Conservation (phyloP, 2,797 vertebrate genomes). For the Galagoides demidoff region DNA sequence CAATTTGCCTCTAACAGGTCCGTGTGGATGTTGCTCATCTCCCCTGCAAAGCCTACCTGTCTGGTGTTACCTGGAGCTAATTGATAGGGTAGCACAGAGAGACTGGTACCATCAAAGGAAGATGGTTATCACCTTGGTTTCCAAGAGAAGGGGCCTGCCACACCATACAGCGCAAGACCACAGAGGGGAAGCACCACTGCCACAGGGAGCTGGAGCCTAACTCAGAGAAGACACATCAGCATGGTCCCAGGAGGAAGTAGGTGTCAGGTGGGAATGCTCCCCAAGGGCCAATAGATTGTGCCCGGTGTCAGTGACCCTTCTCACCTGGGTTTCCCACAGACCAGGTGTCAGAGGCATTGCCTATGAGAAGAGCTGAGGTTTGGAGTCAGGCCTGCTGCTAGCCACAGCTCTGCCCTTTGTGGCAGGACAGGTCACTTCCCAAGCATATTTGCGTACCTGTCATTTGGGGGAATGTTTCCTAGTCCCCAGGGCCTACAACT, state of each 20-base stretch:
- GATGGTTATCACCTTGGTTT: not conserved
- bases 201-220: not conserved
- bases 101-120: not conserved
- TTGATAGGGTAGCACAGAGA: not conserved
- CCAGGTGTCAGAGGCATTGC: not conserved
- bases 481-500: no score
- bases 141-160: not conserved
- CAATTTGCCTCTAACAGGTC: conserved; percentile 95
- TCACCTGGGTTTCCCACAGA: not conserved
- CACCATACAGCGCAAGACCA: not conserved
- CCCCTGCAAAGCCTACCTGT: accelerated
- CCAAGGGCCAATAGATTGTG: no score
- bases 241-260: not conserved
- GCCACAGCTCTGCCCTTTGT: not conserved
- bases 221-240: not conserved
- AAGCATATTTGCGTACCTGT: not conserved
- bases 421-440: not conserved
- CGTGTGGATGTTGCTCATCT: not conserved
- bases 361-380: not conserved
- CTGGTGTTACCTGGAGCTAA: not conserved
- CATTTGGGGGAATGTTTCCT: not conserved
- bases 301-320: not conserved
- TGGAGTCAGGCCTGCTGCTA: not conserved
- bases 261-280: not conserved
- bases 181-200: not conserved